Evolutionary conservation across 2,797 vertebrate species (phyloP), one percentile per base, ranked within the genome.

Genomic region (Pelochelys cantorii): DNA sequence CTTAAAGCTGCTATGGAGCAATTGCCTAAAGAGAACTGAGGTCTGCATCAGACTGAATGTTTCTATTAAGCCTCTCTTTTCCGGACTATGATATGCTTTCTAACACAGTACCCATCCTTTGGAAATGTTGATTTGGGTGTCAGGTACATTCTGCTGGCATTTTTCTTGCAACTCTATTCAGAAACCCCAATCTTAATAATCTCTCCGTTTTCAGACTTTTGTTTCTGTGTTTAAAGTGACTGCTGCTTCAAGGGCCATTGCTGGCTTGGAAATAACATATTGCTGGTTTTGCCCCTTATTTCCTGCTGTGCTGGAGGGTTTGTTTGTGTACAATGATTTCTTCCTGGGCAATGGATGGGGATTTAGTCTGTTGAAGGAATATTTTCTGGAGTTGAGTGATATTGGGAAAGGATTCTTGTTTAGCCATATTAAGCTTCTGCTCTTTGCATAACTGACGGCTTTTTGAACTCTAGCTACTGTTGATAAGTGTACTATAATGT

Each of bases 301-400:
- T 59, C 93, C 90, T 87, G 94, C 90, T 93, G 92, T 87, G 94
- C 75, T 79, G 48, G 55, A 90, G 83, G 86, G 92, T 95, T 96
- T 96, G 87, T 74, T 90, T 88, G 48, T 34, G 7, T 57, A 52
- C 0, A 84, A 81, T 27, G 92, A 62, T 96, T 97, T 93, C 81
- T 90, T 94, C 95, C 94, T 79, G 83, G 85, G 88, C 71, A 20
- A 54, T 89, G 92, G 83, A 62, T 62, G 60, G 60, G 60, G 29
- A 78, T 84, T 74, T 79, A 84, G 12, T 93, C 77, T 79, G 56
- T 77, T 87, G 81, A 87, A 91, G 68, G 48, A 95, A 84, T 86
- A 3, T 29, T 95, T 87, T 96, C 94, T 62, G 94, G 95, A 96
- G 96, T 94, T 93, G 79, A 94, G 79, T 92, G 96, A 96, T 94